phyloP scores from a whole-genome alignment of 2,888 invertebrate species.

The Willowsia nigromaculata region DNA sequence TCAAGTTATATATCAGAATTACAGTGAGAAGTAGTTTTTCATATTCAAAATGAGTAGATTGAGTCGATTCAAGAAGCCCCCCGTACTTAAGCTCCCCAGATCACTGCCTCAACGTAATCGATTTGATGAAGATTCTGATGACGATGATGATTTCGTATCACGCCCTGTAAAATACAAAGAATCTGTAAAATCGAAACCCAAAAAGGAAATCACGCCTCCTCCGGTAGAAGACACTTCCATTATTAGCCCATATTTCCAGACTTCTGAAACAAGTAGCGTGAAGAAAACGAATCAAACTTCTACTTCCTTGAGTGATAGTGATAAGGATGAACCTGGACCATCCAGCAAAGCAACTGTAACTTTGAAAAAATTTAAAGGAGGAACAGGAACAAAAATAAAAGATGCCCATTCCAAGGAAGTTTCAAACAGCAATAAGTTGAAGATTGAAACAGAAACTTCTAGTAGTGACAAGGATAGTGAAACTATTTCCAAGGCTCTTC shows the following conservation, averaged over 20 bases:
- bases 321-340: neutral
- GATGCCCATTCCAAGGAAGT: no score
- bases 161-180: neutral
- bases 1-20: no score
- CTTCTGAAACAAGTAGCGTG: neutral
- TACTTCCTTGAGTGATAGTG: no score
- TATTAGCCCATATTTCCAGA: neutral
- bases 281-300: neutral
- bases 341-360: no score
- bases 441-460: no score
- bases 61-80: conserved; percentile 62
- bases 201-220: neutral
- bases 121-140: neutral
- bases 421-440: no score
- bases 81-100: conserved; percentile 51
- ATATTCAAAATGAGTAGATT: conserved; percentile 58
- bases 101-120: neutral
- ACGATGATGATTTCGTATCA: conserved; percentile 59
- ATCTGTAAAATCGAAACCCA: neutral
- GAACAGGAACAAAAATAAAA: no score
- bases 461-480: no score
- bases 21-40: no score
- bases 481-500: neutral
- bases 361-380: no score
- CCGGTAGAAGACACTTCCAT: neutral